phyloP scores from a whole-genome alignment of 2,113 vertebrate species.

The Rattus rattus region DNA sequence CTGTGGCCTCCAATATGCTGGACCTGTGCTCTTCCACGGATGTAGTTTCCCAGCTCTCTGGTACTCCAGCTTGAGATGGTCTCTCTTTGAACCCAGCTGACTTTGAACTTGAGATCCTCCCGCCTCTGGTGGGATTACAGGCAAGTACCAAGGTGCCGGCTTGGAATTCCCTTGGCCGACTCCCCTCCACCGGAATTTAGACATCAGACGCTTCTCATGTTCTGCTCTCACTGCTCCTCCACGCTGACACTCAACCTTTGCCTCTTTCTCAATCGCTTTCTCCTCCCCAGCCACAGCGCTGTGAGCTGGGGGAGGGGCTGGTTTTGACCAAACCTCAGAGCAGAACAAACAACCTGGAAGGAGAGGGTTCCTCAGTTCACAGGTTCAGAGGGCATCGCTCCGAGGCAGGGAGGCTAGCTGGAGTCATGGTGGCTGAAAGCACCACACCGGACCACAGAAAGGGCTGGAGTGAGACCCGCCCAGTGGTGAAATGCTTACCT shows the following conservation, averaged over 20 bases:
- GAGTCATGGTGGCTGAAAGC: too few species aligned
- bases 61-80: neutral
- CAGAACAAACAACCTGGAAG: neutral
- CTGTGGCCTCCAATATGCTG: neutral
- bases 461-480: neutral
- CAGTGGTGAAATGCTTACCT: neutral
- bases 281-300: neutral
- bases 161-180: neutral
- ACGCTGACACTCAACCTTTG: fast-evolving
- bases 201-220: too few species aligned
- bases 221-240: neutral
- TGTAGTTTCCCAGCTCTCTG: neutral
- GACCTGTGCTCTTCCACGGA: neutral
- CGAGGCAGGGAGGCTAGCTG: neutral
- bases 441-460: neutral
- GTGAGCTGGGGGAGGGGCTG: neutral
- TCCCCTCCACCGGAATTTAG: neutral
- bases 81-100: neutral
- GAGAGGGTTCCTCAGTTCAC: neutral
- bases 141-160: neutral
- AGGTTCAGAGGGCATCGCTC: neutral
- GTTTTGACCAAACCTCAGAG: neutral
- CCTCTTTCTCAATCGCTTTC: neutral
- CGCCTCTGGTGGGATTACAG: neutral
- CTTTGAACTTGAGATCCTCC: neutral